Percentiles rank a stretch among this genome's conserved stretches.
These are phyloP conservation scores for Proterorhinus semilunaris DNA, from an alignment of 2,113 vertebrate species.

Conservation along the genomic window DNA sequence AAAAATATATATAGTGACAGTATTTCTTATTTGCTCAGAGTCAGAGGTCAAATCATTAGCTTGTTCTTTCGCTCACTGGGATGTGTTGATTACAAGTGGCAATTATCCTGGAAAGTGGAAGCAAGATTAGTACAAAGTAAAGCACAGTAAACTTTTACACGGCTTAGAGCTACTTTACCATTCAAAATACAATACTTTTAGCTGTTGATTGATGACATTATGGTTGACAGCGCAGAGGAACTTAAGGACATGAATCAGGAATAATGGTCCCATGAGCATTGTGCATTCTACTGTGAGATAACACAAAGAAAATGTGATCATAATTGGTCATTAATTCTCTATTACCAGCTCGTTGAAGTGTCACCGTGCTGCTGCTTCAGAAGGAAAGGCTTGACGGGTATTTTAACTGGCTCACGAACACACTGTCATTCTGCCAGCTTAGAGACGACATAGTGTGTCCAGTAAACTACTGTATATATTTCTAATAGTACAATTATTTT, in stretches of 20 bases:
- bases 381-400: not conserved
- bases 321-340: constrained; percentile 1
- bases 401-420: not conserved
- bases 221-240: not conserved
- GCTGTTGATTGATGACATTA: not conserved
- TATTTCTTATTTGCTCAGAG: too few relatives aligned
- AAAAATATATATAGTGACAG: too few relatives aligned
- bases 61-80: too few relatives aligned
- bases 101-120: too few relatives aligned
- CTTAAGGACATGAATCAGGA: not conserved
- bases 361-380: not conserved
- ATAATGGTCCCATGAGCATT: constrained; percentile 1
- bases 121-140: too few relatives aligned
- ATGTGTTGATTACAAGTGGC: too few relatives aligned
- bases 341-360: constrained; percentile 4
- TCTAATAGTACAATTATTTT: not conserved
- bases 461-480: too few relatives aligned
- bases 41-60: too few relatives aligned
- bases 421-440: not conserved
- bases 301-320: not conserved
- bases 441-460: not conserved
- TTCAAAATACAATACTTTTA: not conserved
- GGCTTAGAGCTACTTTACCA: too few relatives aligned
- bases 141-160: too few relatives aligned
- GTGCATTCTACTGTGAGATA: not conserved